Evolutionary conservation across 1,140 invertebrate species (phyloP).

Genomic region (Hypothenemus hampei): DNA sequence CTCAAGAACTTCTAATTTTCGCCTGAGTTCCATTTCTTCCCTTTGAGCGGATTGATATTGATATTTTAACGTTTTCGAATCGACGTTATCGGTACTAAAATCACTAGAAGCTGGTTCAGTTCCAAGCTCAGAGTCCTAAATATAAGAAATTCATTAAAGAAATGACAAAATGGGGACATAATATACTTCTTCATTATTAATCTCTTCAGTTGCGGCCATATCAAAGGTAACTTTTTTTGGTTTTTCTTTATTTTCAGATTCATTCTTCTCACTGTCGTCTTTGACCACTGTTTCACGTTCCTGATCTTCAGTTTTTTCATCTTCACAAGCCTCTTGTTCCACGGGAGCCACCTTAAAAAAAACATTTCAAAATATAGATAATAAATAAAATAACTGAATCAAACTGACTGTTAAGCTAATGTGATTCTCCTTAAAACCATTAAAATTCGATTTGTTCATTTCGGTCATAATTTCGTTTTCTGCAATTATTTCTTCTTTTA

Average conservation of each 20-base stretch:
- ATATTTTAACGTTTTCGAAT: slow-evolving; percentile 44
- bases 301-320: slow-evolving; percentile 26
- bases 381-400: slow-evolving; percentile 6
- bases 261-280: slow-evolving; percentile 25
- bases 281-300: slow-evolving; percentile 20
- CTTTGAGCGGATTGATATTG: slow-evolving; percentile 40
- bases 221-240: slow-evolving; percentile 30
- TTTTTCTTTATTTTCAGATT: slow-evolving; percentile 19
- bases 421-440: slow-evolving; percentile 32
- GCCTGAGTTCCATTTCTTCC: slow-evolving; percentile 45
- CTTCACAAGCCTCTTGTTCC: slow-evolving; percentile 25
- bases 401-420: slow-evolving; percentile 36
- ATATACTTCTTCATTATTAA: too few species aligned
- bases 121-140: too few species aligned
- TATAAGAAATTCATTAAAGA: too few species aligned
- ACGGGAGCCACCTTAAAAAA: slow-evolving; percentile 32
- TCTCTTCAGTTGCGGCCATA: too few species aligned
- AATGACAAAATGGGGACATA: too few species aligned
- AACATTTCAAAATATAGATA: not conserved
- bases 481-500: slow-evolving; percentile 37
- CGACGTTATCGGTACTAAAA: slow-evolving; percentile 31
- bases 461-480: slow-evolving; percentile 31
- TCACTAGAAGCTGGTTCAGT: slow-evolving; percentile 6
- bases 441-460: slow-evolving; percentile 25
- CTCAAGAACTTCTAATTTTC: slow-evolving; percentile 45